Percentiles rank a stretch among this genome's conserved stretches.
Evolutionary conservation across 1,140 invertebrate species (phyloP).

Genomic region (Drosophila nannoptera): DNA sequence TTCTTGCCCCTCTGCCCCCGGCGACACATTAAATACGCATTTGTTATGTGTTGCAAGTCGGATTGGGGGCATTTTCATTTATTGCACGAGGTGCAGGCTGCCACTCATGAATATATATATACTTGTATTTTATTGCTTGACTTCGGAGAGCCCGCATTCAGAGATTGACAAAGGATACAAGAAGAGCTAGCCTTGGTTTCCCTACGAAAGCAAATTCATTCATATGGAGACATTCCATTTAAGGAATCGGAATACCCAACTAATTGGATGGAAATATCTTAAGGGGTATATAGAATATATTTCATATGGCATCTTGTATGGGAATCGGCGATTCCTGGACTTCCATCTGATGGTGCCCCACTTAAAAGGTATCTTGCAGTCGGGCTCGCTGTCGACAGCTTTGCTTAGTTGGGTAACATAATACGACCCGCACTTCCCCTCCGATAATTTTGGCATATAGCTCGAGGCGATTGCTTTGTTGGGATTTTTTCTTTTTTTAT

Average conservation of each 20-base stretch:
- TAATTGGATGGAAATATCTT: too few relatives aligned
- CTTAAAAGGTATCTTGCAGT: conserved; percentile 20
- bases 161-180: too few relatives aligned
- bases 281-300: not conserved
- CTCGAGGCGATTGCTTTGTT: conserved; percentile 55
- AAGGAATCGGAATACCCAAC: too few relatives aligned
- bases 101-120: not conserved
- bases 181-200: too few relatives aligned
- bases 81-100: not conserved
- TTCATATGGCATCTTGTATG: not conserved
- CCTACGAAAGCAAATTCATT: too few relatives aligned
- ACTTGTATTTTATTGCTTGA: too few relatives aligned
- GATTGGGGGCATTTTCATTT: conserved; percentile 39
- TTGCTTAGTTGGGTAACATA: conserved; percentile 16
- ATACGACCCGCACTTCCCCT: conserved; percentile 10
- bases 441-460: conserved; percentile 31
- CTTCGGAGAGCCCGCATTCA: too few relatives aligned
- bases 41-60: conserved; percentile 71
- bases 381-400: not conserved
- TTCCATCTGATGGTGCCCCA: too few relatives aligned
- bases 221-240: too few relatives aligned
- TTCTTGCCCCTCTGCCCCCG: conserved; percentile 14
- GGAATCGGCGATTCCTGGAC: too few relatives aligned
- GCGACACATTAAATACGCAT: conserved; percentile 75
- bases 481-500: not conserved